Base-by-base conservation (phyloP, 2,113 vertebrate genomes). In the Ciconia boyciana region DNA sequence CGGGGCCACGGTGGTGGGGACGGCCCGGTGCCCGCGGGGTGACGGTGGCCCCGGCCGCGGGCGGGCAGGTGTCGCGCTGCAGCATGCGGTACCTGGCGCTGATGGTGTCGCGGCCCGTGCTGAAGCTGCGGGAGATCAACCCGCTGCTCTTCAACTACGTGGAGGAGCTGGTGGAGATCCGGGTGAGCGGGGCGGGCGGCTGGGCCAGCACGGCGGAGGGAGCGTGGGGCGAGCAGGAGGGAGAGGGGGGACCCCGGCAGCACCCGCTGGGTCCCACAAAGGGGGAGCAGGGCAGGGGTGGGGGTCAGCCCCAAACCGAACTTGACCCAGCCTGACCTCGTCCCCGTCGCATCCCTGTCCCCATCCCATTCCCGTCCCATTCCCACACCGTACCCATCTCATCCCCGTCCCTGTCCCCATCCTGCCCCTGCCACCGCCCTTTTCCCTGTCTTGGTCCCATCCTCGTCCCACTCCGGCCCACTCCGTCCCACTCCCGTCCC, bases 61-160 rank as follows among this genome's bases (percentile, higher is more conserved):
- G 10, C 0, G 57, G 29, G 87, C 96, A 99, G 99, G 99, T 99
- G 71, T 99, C 99, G 7, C 99, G 99, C 43, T 99, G 99, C 70
- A 99, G 99, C 77, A 98, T 99, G 98, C 98, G 99, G 31, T 99
- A 99, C 97, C 98, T 99, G 95, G 97, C 99, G 3, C 98, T 99
- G 95, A 99, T 99, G 99, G 98, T 99, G 90, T 97, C 99, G 0
- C 98, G 99, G 44, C 99, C 99, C 0, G 99, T 99, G 89, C 98
- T 99, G 94, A 99, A 98, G 88, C 97, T 99, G 87, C 98, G 99
- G 28, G 99, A 99, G 97, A 98, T 99, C 97, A 99, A 99, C 97
- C 99, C 99, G 0, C 98, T 99, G 95, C 99, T 99, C 28, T 99
- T 99, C 97, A 99, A 99, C 98, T 99, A 99, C 24, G 99, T 99